Base-by-base conservation (phyloP, 2,888 invertebrate genomes). In the Drosophila engyochracea region DNA sequence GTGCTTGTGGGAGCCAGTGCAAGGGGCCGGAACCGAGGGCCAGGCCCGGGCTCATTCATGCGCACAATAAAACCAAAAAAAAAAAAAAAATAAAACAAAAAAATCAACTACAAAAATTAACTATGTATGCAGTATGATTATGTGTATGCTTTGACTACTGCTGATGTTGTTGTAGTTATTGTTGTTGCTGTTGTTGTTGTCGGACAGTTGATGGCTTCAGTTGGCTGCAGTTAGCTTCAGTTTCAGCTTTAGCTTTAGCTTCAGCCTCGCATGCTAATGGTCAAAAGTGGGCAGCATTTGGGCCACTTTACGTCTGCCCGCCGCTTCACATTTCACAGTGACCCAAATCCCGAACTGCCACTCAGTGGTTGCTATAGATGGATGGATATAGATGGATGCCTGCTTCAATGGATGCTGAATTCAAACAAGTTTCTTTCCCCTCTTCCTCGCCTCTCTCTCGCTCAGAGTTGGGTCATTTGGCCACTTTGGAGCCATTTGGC, bases 1-100 rank as follows among this genome's bases (percentile, higher is more conserved):
- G 69, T 78, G 81, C 47, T 54, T 41, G 69, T 59, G 66, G 49
- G 61, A 47, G 78, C 58, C 19, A 35, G 47, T 14, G 76, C 16
- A n/a, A 60, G 51, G 54, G 63, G 60, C 37, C n/a, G 39, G 61
- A 41, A 25, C 52, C 62, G 57, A 55, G 64, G 63, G 68, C 63
- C 70, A 66, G 65, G 58, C 73, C 73, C 71, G 64, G 66, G 71
- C 79, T 76, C 85, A 85, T 85, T 90, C 85, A 85, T 89, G 85
- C 85, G 85, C 85, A 86, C 90, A 79, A 89, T 86, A 84, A 85
- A 83, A 64, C 83, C 85, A 65, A 89, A 83, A 76, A 64, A 76
- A 80, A 75, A 81, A 64, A 76, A 80, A 74, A 77, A 78, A 83
- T 58, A 76, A 77, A 65, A 89, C 79, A 71, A 68, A 71, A 79